Percentiles rank a stretch among this genome's conserved stretches.
phyloP scores from a whole-genome alignment of 2,888 invertebrate species.

The Pachycephus smyrnensis region DNA sequence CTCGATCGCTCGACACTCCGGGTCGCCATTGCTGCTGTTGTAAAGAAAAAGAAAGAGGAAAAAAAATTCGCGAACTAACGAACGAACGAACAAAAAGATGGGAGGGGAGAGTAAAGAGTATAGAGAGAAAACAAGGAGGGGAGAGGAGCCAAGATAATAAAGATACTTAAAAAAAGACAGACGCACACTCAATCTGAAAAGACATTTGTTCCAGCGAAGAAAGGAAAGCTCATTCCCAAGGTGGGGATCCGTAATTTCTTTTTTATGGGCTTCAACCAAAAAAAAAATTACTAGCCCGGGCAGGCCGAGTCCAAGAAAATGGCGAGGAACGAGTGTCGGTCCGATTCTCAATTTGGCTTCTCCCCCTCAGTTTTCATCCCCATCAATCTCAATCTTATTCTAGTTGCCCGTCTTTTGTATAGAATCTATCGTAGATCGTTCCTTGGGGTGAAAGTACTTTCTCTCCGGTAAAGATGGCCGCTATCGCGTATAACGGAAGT shows the following conservation, averaged over 20 bases:
- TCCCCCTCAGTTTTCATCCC: background rate
- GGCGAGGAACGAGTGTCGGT: background rate
- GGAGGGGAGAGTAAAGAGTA: background rate
- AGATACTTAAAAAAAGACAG: background rate
- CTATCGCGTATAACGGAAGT: slow-evolving; percentile 9
- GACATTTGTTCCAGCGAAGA: background rate
- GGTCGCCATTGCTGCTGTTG: slow-evolving; percentile 21
- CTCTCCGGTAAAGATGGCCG: slow-evolving; percentile 17
- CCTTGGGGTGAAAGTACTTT: slow-evolving; percentile 45
- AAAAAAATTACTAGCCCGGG: background rate
- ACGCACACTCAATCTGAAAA: background rate
- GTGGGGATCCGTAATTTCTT: background rate
- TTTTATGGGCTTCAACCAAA: background rate
- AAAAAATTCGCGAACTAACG: background rate
- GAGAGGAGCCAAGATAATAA: background rate
- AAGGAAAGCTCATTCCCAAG: background rate
- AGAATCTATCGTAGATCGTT: slow-evolving; percentile 43
- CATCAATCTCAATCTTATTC: background rate
- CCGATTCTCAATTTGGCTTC: background rate
- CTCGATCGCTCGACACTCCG: background rate
- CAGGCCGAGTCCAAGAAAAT: background rate
- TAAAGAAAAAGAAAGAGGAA: background rate
- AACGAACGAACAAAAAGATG: background rate
- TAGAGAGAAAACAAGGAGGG: background rate
- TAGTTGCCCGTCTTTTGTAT: slow-evolving; percentile 21